Conservation (phyloP, 2,113 vertebrate species). For the Megaptera novaeangliae region DNA sequence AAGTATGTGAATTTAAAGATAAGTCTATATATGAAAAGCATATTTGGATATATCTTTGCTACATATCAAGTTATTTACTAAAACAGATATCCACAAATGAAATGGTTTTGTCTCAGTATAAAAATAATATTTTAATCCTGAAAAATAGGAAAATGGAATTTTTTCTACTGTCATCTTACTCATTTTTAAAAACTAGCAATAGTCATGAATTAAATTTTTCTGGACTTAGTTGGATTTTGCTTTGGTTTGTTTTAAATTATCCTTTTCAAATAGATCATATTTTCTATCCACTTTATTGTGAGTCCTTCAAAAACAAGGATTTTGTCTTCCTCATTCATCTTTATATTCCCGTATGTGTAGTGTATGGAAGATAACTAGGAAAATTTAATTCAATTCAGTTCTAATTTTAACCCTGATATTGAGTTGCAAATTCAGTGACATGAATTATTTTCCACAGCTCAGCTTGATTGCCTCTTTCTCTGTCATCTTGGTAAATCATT, state of each 20-base stretch:
- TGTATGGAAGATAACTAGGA: not conserved
- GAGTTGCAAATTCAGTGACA: constrained; percentile 38
- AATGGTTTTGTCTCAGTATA: not conserved
- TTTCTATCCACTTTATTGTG: not conserved
- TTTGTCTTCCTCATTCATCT: not conserved
- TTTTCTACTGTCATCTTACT: not conserved
- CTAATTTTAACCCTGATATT: constrained; percentile 42
- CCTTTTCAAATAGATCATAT: not conserved
- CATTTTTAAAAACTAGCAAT: not conserved
- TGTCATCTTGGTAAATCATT: constrained; percentile 41
- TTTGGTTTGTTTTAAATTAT: not conserved
- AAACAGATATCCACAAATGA: not conserved
- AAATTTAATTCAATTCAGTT: constrained; percentile 50
- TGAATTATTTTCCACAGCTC: constrained; percentile 34
- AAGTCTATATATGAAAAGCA: not conserved
- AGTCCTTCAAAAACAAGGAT: not conserved
- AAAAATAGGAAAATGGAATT: not conserved
- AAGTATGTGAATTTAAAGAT: not conserved
- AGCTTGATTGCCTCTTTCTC: constrained; percentile 31
- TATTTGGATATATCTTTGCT: not conserved
- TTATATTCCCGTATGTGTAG: not conserved
- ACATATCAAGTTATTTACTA: not conserved
- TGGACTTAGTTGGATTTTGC: not conserved
- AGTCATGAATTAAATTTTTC: not conserved
- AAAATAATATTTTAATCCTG: not conserved